Conservation (phyloP, 1,140 invertebrate species). For the Lordiphosa collinella region DNA sequence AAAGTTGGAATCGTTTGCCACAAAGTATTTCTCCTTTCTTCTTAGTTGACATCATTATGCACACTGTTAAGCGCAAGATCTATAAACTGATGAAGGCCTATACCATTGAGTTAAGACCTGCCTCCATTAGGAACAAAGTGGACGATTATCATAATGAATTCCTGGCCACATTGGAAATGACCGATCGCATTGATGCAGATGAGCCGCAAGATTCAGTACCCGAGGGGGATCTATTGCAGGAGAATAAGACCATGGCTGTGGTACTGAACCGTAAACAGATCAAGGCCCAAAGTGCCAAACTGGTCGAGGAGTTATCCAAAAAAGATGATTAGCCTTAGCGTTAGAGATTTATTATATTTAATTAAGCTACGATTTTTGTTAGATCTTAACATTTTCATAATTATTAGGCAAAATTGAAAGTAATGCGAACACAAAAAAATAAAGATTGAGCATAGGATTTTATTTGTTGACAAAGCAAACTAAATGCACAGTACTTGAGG, state of each 20-base stretch:
- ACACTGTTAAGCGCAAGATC: conserved; percentile 59
- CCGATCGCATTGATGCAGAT: conserved; percentile 28
- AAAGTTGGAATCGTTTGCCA: no score
- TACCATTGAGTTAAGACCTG: conserved; percentile 42
- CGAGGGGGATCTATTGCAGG: conserved; percentile 51
- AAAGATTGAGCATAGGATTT: no score
- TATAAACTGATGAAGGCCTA: conserved; percentile 70
- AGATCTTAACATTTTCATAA: no score
- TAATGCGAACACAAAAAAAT: no score
- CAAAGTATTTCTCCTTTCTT: not conserved
- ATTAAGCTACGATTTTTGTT: no score
- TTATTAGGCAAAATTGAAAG: no score
- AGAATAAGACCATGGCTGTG: conserved; percentile 57
- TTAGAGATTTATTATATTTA: no score
- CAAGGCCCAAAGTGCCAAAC: conserved; percentile 64
- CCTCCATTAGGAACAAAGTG: conserved; percentile 32
- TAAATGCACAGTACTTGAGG: no score
- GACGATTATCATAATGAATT: conserved; percentile 63
- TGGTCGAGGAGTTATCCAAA: conserved; percentile 64
- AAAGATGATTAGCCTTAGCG: conserved; percentile 38
- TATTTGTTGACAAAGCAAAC: no score
- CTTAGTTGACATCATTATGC: conserved; percentile 62
- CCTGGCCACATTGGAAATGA: conserved; percentile 44
- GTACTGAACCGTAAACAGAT: conserved; percentile 72
- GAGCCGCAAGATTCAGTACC: conserved; percentile 20